Evolutionary conservation across 2,888 invertebrate species (phyloP).

Genomic region (Cremastinae sp.): DNA sequence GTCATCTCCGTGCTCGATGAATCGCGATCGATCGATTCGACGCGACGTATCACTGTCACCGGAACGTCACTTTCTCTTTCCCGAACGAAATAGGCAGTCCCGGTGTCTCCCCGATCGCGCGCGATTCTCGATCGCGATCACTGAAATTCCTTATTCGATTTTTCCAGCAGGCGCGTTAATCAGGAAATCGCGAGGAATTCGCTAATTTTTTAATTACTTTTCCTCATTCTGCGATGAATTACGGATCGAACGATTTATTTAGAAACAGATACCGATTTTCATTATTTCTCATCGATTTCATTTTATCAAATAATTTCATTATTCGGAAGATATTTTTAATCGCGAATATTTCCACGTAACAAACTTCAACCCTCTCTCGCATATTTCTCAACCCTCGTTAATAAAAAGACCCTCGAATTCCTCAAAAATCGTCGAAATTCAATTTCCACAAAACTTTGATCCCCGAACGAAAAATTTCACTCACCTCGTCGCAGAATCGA

Average conservation of each 20-base stretch:
- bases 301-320: no score
- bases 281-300: no score
- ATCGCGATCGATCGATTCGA: slow-evolving; percentile 28
- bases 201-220: not conserved
- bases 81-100: slow-evolving; percentile 40
- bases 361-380: slow-evolving; percentile 37
- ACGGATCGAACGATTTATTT: not conserved
- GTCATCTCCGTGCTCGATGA: no score
- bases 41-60: slow-evolving; percentile 21
- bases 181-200: not conserved
- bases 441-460: not conserved
- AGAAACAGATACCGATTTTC: no score
- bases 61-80: slow-evolving; percentile 54
- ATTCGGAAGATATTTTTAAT: no score
- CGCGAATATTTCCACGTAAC: no score
- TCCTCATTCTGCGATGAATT: not conserved
- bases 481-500: not conserved
- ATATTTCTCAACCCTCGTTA: slow-evolving; percentile 16
- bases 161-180: not conserved
- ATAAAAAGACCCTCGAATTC: no score
- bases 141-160: slow-evolving; percentile 25
- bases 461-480: not conserved
- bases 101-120: slow-evolving; percentile 14
- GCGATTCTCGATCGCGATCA: slow-evolving; percentile 15
- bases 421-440: no score